These are phyloP conservation scores for Hystrix brachyura DNA, from an alignment of 2,113 vertebrate genomes.

Conservation along the genomic window DNA sequence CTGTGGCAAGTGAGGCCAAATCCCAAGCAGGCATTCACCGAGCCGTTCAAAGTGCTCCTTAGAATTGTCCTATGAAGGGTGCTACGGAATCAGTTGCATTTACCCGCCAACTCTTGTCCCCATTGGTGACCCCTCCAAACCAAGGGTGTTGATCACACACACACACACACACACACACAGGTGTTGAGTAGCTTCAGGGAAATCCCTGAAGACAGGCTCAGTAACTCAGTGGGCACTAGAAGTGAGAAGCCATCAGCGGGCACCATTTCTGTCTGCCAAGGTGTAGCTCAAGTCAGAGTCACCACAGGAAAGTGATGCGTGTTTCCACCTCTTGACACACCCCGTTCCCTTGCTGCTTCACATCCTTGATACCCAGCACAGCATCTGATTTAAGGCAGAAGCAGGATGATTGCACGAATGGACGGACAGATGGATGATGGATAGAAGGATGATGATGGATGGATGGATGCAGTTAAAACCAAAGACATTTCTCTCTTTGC, in stretches of 20 bases:
- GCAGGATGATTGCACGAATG: background rate
- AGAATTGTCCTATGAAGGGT: background rate
- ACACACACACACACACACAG: background rate
- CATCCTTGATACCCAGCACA: background rate
- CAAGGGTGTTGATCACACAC: background rate
- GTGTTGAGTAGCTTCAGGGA: background rate
- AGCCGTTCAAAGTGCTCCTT: background rate
- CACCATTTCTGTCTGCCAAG: background rate
- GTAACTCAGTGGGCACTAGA: background rate
- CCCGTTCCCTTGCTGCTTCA: background rate
- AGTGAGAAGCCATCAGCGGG: background rate
- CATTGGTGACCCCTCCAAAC: background rate
- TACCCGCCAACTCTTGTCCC: background rate
- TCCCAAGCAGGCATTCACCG: background rate
- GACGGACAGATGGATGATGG: background rate
- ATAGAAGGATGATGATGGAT: background rate
- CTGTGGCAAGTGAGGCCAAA: background rate
- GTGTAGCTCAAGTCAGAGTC: background rate
- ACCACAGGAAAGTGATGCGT: background rate
- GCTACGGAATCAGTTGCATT: background rate
- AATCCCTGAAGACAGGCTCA: background rate
- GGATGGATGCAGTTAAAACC: background rate
- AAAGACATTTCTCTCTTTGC: constrained; percentile 34
- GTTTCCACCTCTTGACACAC: background rate
- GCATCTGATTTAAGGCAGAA: background rate